Evolutionary conservation across 2,113 vertebrate species (phyloP).

Genomic region (Tamias sibiricus): DNA sequence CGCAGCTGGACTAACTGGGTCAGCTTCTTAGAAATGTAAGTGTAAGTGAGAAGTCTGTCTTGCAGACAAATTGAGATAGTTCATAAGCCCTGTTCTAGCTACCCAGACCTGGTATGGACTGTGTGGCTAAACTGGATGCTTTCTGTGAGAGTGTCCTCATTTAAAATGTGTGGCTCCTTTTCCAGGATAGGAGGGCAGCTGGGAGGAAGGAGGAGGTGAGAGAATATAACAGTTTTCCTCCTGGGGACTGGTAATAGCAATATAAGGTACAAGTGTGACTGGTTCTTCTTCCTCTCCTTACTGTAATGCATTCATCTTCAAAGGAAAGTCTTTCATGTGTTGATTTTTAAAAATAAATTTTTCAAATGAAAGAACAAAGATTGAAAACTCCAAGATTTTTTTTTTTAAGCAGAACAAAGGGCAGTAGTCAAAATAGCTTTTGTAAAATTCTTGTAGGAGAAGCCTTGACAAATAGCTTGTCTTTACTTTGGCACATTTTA

Average conservation of each 20-base stretch:
- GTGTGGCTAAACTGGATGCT: neutral
- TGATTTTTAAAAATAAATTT: slow-evolving; percentile 53
- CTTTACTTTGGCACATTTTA: slow-evolving; percentile 49
- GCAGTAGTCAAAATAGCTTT: slow-evolving; percentile 47
- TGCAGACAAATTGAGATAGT: neutral
- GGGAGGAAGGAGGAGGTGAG: neutral
- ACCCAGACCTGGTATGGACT: neutral
- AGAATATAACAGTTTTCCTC: neutral
- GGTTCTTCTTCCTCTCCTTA: neutral
- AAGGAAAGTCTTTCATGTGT: slow-evolving; percentile 35
- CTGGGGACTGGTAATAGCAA: neutral
- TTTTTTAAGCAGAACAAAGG: slow-evolving; percentile 39
- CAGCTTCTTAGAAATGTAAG: neutral
- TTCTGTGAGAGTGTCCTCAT: neutral
- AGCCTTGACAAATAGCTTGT: slow-evolving; percentile 45
- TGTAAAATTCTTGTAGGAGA: slow-evolving; percentile 41
- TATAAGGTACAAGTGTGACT: neutral
- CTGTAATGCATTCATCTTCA: neutral
- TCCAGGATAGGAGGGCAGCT: neutral
- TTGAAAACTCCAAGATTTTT: slow-evolving; percentile 14
- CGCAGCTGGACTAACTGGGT: neutral
- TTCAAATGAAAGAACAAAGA: slow-evolving; percentile 60
- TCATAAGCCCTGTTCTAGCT: neutral
- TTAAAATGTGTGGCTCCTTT: neutral
- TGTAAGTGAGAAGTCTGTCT: neutral